A percentile compares a stretch with the other conserved stretches of the same genome.
These are phyloP conservation scores for Saguinus imperator DNA, from an alignment of 2,113 vertebrate genomes.

Conservation along the genomic window DNA sequence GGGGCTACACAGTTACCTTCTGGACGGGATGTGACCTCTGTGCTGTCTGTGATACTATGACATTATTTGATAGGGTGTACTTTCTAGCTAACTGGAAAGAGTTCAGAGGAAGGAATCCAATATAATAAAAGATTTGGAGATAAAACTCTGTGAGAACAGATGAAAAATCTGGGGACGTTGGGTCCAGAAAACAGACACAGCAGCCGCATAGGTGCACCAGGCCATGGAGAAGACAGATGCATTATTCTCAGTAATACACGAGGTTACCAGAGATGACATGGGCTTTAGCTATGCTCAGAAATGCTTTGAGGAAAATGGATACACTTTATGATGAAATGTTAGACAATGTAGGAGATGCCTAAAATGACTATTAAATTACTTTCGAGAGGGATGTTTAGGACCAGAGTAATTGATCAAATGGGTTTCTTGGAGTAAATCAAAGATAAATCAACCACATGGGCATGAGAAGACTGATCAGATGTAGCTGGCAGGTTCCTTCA, in stretches of 20 bases:
- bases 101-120: constrained; percentile 58
- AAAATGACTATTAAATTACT: neutral
- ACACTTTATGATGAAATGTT: neutral
- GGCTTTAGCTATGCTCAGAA: constrained; percentile 41
- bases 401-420: neutral
- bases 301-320: constrained; percentile 29
- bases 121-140: constrained; percentile 61
- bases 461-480: neutral
- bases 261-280: neutral
- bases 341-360: neutral
- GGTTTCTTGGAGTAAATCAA: constrained; percentile 25
- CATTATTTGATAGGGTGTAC: constrained; percentile 36
- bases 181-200: constrained; percentile 44
- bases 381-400: constrained; percentile 16
- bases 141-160: neutral
- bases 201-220: neutral
- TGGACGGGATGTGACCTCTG: constrained; percentile 53
- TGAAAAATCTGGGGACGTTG: constrained; percentile 47
- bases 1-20: constrained; percentile 43
- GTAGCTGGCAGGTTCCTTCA: neutral
- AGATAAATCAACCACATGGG: neutral
- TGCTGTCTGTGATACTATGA: neutral
- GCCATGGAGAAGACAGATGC: neutral
- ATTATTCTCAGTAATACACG: neutral
- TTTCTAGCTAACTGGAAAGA: constrained; percentile 61